Base-by-base conservation (phyloP, 2,888 invertebrate species). In the Drosophila prolongata region DNA sequence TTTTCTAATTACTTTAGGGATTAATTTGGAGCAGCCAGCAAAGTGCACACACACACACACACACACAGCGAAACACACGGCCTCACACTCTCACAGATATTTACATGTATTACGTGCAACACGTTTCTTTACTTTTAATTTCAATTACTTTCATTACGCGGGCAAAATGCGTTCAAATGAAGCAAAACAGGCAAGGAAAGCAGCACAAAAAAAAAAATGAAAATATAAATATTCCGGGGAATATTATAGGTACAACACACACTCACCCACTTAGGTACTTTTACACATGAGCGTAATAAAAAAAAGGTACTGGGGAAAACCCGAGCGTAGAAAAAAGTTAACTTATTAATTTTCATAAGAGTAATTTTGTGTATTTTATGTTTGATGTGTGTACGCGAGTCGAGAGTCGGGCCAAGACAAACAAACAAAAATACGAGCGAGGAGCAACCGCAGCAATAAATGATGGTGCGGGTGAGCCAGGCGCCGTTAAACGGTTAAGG, bases 281-380 rank as follows among this genome's bases (percentile, higher is more conserved):
- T 68, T 68, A 56, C 65, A 68, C 69, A 68, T 66, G 65, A 69
- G 69, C 57, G 66, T 56, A 38, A 57, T 66, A 66, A 66, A 66
- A 73, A 73, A 64, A 64, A 37, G 14, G 56, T 53, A 40, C 55
- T 42, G 34, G 84, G 76, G 50, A 66, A 65, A 72, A 82, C 73
- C 67, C 80, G 79, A 53, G 67, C 65, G 53, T 59, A 73, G 77
- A 78, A 79, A 78, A 90, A 90, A 79, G 78, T 87, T 81, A 77
- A 89, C 89, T 89, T 90, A 90, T 90, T 90, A 90, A 90, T 90
- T 90, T 90, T 85, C 88, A 86, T 90, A 90, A 90, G 87, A 90
- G 89, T 88, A 90, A 89, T 90, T 90, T 84, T 88, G 89, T 90
- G 90, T 90, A 84, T 78, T 89, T 87, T 82, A 82, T 72, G 80